A percentile compares a stretch with the other conserved stretches of the same genome.
These are phyloP conservation scores for Hycleus phaleratus DNA, from an alignment of 1,140 invertebrate genomes.

Conservation along the genomic window DNA sequence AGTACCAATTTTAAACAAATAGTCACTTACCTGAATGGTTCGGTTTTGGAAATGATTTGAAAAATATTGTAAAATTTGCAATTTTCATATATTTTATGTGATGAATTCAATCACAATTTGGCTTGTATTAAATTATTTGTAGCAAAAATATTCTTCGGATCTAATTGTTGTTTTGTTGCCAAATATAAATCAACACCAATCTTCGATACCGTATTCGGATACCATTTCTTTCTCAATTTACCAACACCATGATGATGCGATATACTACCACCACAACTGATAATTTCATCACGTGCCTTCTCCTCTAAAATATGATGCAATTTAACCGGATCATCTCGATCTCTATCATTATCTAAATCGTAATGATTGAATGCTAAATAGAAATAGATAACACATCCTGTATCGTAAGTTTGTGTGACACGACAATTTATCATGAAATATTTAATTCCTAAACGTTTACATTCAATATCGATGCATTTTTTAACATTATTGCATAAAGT, in stretches of 20 bases:
- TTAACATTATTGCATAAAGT: constrained; percentile 86
- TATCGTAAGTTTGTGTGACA: constrained; percentile 95
- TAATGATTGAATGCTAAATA: constrained; percentile 90
- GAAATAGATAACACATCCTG: constrained; percentile 96
- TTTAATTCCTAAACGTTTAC: constrained; percentile 52
- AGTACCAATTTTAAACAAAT: too few species aligned
- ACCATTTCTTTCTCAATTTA: constrained; percentile 85
- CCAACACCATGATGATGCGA: constrained; percentile 97
- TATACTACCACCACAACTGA: constrained; percentile 83
- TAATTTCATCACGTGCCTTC: constrained; percentile 83
- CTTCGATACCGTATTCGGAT: constrained; percentile 64
- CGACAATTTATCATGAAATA: constrained; percentile 69
- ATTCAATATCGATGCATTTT: constrained; percentile 67
- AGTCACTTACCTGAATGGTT: too few species aligned
- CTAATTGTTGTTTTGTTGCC: constrained; percentile 78
- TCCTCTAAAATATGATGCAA: constrained; percentile 78
- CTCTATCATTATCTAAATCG: constrained; percentile 37
- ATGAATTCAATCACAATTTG: constrained; percentile 22
- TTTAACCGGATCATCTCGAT: constrained; percentile 60
- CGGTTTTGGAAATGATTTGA: too few species aligned
- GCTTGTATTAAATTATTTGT: constrained; percentile 62
- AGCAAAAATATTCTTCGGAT: constrained; percentile 92
- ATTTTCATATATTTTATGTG: too few species aligned
- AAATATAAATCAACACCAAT: constrained; percentile 65
- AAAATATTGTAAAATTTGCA: too few species aligned